Evolutionary conservation across 2,888 invertebrate species (phyloP).

Genomic region (Ormyrus pomaceus): DNA sequence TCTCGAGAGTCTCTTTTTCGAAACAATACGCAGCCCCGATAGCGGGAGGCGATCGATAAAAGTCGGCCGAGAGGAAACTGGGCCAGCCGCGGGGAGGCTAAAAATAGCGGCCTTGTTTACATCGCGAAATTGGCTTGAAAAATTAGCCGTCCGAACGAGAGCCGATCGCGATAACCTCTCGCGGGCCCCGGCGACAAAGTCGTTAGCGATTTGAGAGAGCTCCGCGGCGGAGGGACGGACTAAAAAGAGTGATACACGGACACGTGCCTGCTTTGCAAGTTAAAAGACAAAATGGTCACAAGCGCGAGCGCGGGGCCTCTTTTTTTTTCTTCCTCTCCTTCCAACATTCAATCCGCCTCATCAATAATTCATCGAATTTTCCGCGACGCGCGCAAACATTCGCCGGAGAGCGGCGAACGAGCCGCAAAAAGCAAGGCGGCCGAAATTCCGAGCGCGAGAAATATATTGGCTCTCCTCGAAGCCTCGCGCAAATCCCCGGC

Average conservation of each 20-base stretch:
- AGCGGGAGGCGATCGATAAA: background rate
- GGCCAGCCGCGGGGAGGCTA: no score
- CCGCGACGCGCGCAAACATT: constrained; percentile 51
- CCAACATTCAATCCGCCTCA: constrained; percentile 50
- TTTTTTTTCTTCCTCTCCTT: constrained; percentile 11
- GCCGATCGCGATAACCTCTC: no score
- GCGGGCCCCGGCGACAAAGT: background rate
- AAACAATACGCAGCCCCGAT: no score
- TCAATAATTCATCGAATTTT: constrained; percentile 57
- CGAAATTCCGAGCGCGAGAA: background rate
- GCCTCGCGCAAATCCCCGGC: no score
- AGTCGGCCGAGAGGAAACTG: no score
- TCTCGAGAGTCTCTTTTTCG: no score
- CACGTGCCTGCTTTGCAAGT: constrained; percentile 52
- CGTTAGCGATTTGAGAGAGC: background rate
- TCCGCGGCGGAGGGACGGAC: background rate
- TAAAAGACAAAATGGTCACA: constrained; percentile 51
- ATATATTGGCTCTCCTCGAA: constrained; percentile 38
- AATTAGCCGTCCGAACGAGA: background rate
- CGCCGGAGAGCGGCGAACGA: background rate
- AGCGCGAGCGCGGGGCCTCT: constrained; percentile 5
- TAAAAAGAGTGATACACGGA: constrained; percentile 39
- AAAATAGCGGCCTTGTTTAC: no score
- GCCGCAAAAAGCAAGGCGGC: background rate
- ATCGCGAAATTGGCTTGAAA: no score